These are phyloP conservation scores for Ceryle rudis DNA, from an alignment of 2,797 vertebrate species.

Conservation along the genomic window DNA sequence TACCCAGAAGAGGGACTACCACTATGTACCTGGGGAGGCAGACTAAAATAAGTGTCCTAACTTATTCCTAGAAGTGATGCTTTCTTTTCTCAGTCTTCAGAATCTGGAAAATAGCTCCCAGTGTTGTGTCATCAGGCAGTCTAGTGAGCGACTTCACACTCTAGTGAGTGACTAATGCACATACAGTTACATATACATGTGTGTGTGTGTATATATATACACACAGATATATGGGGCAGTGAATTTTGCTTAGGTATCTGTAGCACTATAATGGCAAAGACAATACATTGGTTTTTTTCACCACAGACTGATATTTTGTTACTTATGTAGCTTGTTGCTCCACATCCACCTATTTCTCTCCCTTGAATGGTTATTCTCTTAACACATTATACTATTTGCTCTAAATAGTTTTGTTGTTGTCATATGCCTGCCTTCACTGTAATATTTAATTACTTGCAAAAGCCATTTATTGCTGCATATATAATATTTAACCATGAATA, in stretches of 20 bases:
- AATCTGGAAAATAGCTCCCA: neutral
- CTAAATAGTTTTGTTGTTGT: neutral
- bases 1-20: neutral
- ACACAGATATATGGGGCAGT: neutral
- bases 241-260: neutral
- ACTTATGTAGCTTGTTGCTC: neutral
- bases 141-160: neutral
- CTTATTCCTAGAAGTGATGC: neutral
- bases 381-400: neutral
- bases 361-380: neutral
- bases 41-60: neutral
- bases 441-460: conserved; percentile 24
- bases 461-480: neutral
- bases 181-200: fast-evolving
- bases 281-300: neutral
- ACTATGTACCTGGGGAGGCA: fast-evolving
- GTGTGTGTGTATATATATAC: neutral
- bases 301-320: neutral
- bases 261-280: neutral
- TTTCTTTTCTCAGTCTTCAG: neutral
- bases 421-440: neutral
- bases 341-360: neutral
- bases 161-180: neutral
- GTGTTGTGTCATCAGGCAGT: neutral
- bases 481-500: neutral